Percentiles rank a stretch among this genome's conserved stretches.
Evolutionary conservation across 2,113 vertebrate genomes (phyloP).

Genomic region (Cyphomyrus discorhynchus): DNA sequence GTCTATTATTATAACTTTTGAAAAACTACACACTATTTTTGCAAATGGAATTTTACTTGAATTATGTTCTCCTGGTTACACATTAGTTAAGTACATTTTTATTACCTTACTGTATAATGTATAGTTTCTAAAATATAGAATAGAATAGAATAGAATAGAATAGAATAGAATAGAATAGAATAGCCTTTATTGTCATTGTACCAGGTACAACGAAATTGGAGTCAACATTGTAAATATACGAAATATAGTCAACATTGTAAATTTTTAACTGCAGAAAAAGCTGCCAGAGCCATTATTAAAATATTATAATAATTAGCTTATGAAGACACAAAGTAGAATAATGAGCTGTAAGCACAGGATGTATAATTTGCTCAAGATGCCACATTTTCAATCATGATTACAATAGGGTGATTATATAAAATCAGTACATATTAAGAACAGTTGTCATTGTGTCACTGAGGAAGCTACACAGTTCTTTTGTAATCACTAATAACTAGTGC

Average conservation of each 20-base stretch:
- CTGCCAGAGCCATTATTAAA: not conserved
- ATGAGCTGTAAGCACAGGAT: not conserved
- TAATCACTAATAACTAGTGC: not conserved
- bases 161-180: too few species aligned
- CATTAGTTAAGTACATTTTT: not conserved
- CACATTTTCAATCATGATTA: not conserved
- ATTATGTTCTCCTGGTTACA: not conserved
- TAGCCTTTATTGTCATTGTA: too few species aligned
- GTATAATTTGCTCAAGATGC: not conserved
- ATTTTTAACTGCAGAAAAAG: not conserved
- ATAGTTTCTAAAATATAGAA: not conserved
- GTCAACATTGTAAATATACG: too few species aligned
- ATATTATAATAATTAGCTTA: not conserved
- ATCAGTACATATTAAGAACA: not conserved
- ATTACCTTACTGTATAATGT: not conserved
- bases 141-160: too few species aligned
- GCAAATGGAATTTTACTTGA: not conserved
- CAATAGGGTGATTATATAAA: not conserved
- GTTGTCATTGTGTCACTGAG: not conserved
- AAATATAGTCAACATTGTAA: not conserved
- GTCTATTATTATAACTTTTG: not conserved
- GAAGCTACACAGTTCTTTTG: not conserved
- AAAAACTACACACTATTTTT: not conserved
- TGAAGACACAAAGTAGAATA: not conserved
- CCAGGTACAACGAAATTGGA: too few species aligned